Evolutionary conservation across 2,113 vertebrate genomes (phyloP), one percentile per base, ranked within the genome.

Genomic region (Tursiops truncatus): DNA sequence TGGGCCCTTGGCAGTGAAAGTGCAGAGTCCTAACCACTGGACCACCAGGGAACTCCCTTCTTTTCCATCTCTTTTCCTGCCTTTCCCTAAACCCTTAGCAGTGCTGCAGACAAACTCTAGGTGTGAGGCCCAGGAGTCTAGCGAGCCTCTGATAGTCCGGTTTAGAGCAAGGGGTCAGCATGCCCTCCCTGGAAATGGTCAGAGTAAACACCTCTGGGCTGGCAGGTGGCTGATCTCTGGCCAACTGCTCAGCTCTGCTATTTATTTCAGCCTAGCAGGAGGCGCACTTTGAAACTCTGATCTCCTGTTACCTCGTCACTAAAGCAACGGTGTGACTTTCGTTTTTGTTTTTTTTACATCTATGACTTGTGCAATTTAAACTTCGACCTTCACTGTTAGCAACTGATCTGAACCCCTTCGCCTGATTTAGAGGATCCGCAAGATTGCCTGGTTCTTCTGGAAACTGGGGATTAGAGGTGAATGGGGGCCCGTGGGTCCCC

Each of bases 71-170:
- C 58, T 77, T n/a, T 68, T 44, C 10, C 6, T 4, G n/a, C 28
- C 4, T 13, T n/a, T 18, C 33, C 47, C 53, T 33, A 71, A 10
- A 28, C 6, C 15, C 26, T 2, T 0, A 1, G 80, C 50, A 71
- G 44, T 17, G 10, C 26, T 5, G 17, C 9, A 11, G 7, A 38
- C 17, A 10, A 3, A 33, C 33, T 1, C 36, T 13, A 31, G 38
- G 12, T 7, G 0, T 3, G 33, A 26, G 28, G 11, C 41, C 7
- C 18, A 23, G 58, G 1, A 2, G 18, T 3, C 4, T 0, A 14
- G 62, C 0, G 1, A 0, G 26, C 6, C 1, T 9, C 21, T 3
- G 12, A 36, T 5, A 1, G 6, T 15, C 6, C 7, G 20, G 15
- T 36, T 44, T 2, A 20, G 1, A 71, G 18, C 60, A 31, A 31